Conservation (phyloP, 92 coral and sea anemone genomes). For the Porites evermanni region DNA sequence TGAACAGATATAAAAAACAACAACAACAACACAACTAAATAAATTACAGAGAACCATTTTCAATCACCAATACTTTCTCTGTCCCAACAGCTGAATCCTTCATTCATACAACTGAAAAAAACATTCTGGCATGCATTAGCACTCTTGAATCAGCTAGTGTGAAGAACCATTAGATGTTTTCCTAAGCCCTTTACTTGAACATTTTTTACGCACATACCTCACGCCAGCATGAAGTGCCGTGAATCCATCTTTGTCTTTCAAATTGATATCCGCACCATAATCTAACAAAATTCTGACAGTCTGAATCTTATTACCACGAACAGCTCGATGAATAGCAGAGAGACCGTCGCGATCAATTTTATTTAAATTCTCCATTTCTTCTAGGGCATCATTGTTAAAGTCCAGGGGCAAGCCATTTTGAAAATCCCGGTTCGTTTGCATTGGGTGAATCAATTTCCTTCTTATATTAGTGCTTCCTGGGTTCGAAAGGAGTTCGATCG, state of each 20-base stretch:
- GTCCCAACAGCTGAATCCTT: too few species aligned
- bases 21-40: too few species aligned
- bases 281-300: slow-evolving; percentile 49
- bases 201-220: slow-evolving; percentile 36
- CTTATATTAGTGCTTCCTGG: slow-evolving; percentile 9
- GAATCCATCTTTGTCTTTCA: slow-evolving; percentile 32
- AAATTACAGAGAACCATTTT: too few species aligned
- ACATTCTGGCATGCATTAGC: too few species aligned
- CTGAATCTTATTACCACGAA: slow-evolving; percentile 36
- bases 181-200: too few species aligned
- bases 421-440: not conserved
- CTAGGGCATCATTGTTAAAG: not conserved
- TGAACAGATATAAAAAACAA: too few species aligned
- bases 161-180: too few species aligned
- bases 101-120: too few species aligned
- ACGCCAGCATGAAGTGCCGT: slow-evolving; percentile 72
- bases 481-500: slow-evolving; percentile 18
- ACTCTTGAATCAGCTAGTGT: too few species aligned
- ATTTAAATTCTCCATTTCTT: slow-evolving; percentile 7
- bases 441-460: not conserved
- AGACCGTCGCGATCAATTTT: slow-evolving; percentile 33
- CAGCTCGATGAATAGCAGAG: slow-evolving; percentile 67
- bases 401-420: not conserved
- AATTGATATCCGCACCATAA: slow-evolving; percentile 64
- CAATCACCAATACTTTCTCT: too few species aligned